Evolutionary conservation across 2,888 invertebrate species (phyloP), one percentile per base, ranked within the genome.

Genomic region (Lamproptera curius): DNA sequence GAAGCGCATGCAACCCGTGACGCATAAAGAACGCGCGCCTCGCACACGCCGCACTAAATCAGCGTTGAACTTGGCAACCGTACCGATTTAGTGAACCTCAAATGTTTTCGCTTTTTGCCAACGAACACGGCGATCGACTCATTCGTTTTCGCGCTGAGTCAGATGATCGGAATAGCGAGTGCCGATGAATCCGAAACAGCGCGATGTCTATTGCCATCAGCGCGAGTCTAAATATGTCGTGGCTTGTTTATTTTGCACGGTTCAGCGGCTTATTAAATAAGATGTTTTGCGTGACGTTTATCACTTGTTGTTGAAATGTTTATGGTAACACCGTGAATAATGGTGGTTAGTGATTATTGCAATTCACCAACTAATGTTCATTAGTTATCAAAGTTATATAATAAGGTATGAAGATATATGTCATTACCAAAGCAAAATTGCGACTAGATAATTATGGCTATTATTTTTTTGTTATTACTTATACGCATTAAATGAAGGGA

Each of bases 1-100:
- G 41, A 54, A 43, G 46, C 56, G 57, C 57, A 57, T 57, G 61
- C 58, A 54, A 51, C 35, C 56, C 50, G 53, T 75, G 75, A 75
- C 71, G 65, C 73, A 76, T 67, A 73, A 74, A 72, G 73, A 64
- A 59, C 55, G 47, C 46, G 43, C 52, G 53, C 50, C 53, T 51
- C 54, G 54, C 71, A 70, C 58, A 70, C 68, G 73, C 51, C 49
- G 56, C 51, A 56, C 73, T 80, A 74, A 76, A 78, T 80, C 73
- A 74, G 61, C 63, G 59, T 58, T 63, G 62, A 71, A 71, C 73
- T 72, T 76, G 73, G 71, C 72, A 69, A 69, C 63, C 61, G 62
- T 62, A 59, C 57, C 59, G 60, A 61, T 56, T 53, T 53, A 57
- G 52, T 52, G 52, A 44, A 52, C 41, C n/a, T 43, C 50, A 40